Conservation (phyloP, 2,113 vertebrate species). For the Clupea harengus region DNA sequence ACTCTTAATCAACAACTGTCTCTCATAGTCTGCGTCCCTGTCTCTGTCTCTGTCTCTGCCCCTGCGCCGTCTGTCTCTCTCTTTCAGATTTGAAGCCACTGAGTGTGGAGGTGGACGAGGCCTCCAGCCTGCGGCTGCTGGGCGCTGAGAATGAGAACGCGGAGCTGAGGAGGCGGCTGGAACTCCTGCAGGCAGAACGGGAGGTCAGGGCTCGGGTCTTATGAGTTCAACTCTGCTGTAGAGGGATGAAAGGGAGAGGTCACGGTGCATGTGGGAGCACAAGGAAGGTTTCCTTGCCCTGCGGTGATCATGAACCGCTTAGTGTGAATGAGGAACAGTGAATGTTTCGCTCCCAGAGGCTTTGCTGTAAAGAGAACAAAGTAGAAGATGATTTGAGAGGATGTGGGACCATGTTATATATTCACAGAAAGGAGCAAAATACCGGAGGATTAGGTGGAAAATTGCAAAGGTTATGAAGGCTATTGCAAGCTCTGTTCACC, state of each 20-base stretch:
- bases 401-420: background rate
- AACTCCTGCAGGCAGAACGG: slow-evolving; percentile 67
- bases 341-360: background rate
- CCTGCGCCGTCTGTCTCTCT: background rate
- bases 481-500: background rate
- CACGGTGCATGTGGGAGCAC: background rate
- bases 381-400: background rate
- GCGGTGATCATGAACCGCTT: background rate
- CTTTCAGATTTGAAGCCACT: slow-evolving; percentile 66
- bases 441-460: background rate
- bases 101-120: slow-evolving; percentile 74
- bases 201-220: slow-evolving; percentile 58
- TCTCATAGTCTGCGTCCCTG: background rate
- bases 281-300: background rate
- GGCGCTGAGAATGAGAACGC: slow-evolving; percentile 76
- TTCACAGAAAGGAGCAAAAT: background rate
- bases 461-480: slow-evolving; percentile 1
- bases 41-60: slow-evolving; percentile 20
- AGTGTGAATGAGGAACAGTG: background rate
- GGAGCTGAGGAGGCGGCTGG: slow-evolving; percentile 69
- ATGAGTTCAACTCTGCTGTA: background rate
- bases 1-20: background rate
- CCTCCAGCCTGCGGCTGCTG: slow-evolving; percentile 71
- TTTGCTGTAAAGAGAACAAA: background rate
- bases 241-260: background rate